Evolutionary conservation across 2,113 vertebrate species (phyloP), one percentile per base, ranked within the genome.

Genomic region (Spizaetus ornatus): DNA sequence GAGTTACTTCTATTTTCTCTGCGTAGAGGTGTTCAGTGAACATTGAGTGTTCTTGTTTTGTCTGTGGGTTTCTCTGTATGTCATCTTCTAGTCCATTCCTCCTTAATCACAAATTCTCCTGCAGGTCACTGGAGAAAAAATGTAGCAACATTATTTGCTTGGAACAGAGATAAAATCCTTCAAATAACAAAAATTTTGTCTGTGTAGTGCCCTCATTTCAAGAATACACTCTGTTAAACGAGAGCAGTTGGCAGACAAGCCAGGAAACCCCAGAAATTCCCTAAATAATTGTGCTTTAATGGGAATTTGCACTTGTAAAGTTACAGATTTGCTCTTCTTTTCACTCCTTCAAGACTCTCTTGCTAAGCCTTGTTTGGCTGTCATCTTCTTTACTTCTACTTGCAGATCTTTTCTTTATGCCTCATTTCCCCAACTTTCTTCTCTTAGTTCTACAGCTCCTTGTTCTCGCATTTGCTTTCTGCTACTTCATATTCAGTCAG

Each of bases 71-170:
- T 72, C 90, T 82, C 67, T 93, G 32, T 74, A 19, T 36, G 25
- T 77, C 86, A 86, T 65, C 76, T 91, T 93, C 81, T 42, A 23
- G 70, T 76, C 84, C 1, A 0, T 92, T 70, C 74, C 45, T 91
- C 56, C 86, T 96, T 79, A 97, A 86, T 97, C 97, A 92, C 95
- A 97, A 56, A 93, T 97, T 59, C 97, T 97, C 17, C 97, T 96
- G 95, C 93, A 95, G 74, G 97, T 96, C 86, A 96, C 97, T 98
- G 90, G 26, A 58, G n/a, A 40, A 56, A 77, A 66, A 87, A 70
- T 9, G 22, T 3, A n/a, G 61, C 48, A 55, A 22, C 4, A 11
- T 94, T 93, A 85, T 53, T 91, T 52, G 40, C 29, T 48, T 45
- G 58, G 21, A 93, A 42, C 5, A 45, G 36, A 85, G 53, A 29